phyloP scores from a whole-genome alignment of 2,888 invertebrate species.

The Electrophaes corylata region DNA sequence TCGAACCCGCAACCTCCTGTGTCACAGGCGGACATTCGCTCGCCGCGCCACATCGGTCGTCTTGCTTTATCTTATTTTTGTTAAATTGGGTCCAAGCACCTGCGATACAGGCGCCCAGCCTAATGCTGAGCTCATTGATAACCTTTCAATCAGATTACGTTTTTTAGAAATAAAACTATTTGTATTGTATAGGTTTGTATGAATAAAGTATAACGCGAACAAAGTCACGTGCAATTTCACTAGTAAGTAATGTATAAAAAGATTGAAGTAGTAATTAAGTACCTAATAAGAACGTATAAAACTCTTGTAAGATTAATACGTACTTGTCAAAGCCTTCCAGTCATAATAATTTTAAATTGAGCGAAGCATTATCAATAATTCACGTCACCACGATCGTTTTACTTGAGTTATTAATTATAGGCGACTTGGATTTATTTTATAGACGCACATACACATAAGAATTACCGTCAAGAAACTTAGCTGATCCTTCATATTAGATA shows the following conservation, averaged over 20 bases:
- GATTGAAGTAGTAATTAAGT: neutral
- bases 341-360: constrained; percentile 32
- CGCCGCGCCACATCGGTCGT: no score
- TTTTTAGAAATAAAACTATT: no score
- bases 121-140: no score
- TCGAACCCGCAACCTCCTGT: no score
- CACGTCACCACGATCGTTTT: constrained; percentile 23
- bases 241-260: neutral
- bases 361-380: constrained; percentile 27
- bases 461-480: neutral
- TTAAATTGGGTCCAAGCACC: no score
- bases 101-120: no score
- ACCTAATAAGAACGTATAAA: constrained; percentile 7
- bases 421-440: constrained; percentile 23
- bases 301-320: neutral
- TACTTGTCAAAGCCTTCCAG: constrained; percentile 21
- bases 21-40: no score
- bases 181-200: no score
- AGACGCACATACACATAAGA: neutral
- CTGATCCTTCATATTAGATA: neutral
- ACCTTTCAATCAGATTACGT: no score
- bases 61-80: no score
- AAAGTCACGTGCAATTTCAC: no score
- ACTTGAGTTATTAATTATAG: constrained; percentile 28
- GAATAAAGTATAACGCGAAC: no score